phyloP scores from a whole-genome alignment of 2,888 invertebrate genomes.

The Eilema depressum region DNA sequence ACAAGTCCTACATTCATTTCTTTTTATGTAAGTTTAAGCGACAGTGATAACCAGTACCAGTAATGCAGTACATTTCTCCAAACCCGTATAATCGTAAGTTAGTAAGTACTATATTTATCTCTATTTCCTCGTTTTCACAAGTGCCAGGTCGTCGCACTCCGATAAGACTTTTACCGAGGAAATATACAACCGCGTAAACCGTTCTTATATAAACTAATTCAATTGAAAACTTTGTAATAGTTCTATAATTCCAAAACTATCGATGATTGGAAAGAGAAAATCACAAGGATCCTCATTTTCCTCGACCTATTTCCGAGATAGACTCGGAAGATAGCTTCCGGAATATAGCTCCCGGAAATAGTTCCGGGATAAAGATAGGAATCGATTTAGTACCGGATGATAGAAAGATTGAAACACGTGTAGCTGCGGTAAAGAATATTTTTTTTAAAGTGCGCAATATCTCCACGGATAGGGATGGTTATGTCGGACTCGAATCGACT shows the following conservation, averaged over 20 bases:
- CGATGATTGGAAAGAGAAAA: background rate
- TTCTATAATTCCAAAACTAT: background rate
- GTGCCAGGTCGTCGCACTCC: constrained; percentile 53
- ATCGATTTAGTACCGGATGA: too few species aligned
- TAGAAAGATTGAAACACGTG: too few species aligned
- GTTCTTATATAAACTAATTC: constrained; percentile 19
- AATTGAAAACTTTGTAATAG: background rate
- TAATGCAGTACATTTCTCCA: background rate
- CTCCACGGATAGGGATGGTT: too few species aligned
- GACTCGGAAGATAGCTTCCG: too few species aligned
- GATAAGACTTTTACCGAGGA: constrained; percentile 65
- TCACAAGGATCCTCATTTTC: background rate
- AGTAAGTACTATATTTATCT: constrained; percentile 8
- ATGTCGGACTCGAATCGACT: too few species aligned
- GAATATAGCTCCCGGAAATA: too few species aligned
- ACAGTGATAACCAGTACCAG: background rate
- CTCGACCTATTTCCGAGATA: too few species aligned
- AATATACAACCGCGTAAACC: constrained; percentile 59
- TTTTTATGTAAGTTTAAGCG: background rate
- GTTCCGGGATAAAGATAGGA: too few species aligned
- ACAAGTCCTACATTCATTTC: background rate
- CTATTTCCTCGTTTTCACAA: constrained; percentile 33
- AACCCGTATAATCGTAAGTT: constrained; percentile 3
- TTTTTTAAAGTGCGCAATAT: too few species aligned
- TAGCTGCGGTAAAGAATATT: too few species aligned